A percentile compares a stretch with the other conserved stretches of the same genome.
These are phyloP conservation scores for Cryptophagus acutangulus DNA, from an alignment of 2,888 invertebrate genomes.

Conservation along the genomic window DNA sequence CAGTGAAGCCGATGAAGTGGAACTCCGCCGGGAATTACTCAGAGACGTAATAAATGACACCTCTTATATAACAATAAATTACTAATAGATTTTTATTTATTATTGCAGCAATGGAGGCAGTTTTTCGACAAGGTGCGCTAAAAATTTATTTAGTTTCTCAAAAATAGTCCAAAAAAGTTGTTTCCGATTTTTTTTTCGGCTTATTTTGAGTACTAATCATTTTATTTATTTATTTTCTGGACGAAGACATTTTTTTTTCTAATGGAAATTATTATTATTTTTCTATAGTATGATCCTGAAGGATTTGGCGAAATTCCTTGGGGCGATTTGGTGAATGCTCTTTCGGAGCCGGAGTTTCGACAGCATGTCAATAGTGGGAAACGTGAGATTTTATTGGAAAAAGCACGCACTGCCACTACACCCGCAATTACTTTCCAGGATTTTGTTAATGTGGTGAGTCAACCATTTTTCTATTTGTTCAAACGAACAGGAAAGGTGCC, in stretches of 20 bases:
- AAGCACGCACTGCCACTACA: conserved; percentile 64
- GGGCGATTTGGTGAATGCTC: conserved; percentile 73
- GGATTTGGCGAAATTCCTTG: conserved; percentile 90
- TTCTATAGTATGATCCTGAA: conserved; percentile 77
- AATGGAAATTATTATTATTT: not conserved
- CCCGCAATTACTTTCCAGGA: conserved; percentile 88
- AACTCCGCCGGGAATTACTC: conserved; percentile 68
- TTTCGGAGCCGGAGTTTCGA: conserved; percentile 50
- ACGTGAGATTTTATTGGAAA: conserved; percentile 61
- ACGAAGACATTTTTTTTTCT: not conserved
- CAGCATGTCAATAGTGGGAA: conserved; percentile 45
- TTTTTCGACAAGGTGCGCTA: conserved; percentile 77
- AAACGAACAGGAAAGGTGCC: no score
- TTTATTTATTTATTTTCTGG: not conserved
- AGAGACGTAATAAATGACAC: no score
- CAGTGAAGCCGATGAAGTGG: conserved; percentile 75
- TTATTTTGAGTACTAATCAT: no score
- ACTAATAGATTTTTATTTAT: conserved; percentile 25
- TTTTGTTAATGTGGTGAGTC: conserved; percentile 92
- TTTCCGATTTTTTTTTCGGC: not conserved
- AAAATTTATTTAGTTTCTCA: no score
- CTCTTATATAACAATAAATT: not conserved
- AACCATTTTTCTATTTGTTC: no score
- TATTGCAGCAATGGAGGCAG: conserved; percentile 81
- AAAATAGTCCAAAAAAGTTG: not conserved